phyloP scores from a whole-genome alignment of 2,113 vertebrate genomes.

The Scomber japonicus region DNA sequence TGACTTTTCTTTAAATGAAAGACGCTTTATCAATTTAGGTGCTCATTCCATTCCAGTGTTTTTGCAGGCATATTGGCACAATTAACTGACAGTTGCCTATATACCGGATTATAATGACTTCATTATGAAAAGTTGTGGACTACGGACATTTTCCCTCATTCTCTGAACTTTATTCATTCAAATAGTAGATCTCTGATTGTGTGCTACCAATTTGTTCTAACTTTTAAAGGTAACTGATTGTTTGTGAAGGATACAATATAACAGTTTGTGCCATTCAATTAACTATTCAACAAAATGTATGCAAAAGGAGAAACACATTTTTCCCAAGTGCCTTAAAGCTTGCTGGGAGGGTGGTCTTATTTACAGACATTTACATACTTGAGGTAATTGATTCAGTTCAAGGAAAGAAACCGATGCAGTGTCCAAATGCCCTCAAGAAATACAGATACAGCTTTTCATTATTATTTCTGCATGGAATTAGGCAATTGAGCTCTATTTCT shows the following conservation, averaged over 20 bases:
- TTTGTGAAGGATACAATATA: neutral
- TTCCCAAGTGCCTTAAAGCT: neutral
- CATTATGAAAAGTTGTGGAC: neutral
- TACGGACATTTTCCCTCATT: neutral
- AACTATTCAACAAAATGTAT: no score
- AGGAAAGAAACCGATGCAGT: neutral
- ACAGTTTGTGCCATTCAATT: no score
- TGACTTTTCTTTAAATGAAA: conserved; percentile 14
- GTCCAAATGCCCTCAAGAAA: neutral
- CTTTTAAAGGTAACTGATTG: neutral
- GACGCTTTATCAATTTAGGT: neutral
- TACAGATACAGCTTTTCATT: neutral
- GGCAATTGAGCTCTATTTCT: neutral
- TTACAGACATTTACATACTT: neutral
- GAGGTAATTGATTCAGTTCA: neutral
- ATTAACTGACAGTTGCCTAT: neutral
- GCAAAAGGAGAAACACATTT: no score
- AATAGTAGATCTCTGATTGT: neutral
- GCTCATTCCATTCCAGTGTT: neutral
- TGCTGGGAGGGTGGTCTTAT: neutral
- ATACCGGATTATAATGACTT: neutral
- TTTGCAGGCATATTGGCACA: neutral
- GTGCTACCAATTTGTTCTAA: neutral
- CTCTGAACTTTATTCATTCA: neutral
- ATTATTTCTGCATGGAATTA: neutral